Evolutionary conservation across 2,888 invertebrate species (phyloP).

Genomic region (Microctonus brassicae): DNA sequence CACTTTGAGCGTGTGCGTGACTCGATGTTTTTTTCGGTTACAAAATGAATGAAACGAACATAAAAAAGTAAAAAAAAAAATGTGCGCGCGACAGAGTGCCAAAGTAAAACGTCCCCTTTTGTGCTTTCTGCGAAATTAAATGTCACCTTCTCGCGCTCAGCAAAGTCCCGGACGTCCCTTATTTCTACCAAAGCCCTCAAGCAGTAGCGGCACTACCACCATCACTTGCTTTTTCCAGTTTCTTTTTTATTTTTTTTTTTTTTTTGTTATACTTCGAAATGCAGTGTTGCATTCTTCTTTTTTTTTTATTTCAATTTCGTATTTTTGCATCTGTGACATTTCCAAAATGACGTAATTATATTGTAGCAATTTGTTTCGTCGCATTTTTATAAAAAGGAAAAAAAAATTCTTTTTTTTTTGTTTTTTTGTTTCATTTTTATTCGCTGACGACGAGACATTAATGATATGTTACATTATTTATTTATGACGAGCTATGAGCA

Average conservation of each 20-base stretch:
- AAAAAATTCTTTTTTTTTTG: neutral
- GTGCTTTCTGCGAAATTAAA: slow-evolving; percentile 65
- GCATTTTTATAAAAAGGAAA: neutral
- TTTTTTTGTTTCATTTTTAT: slow-evolving; percentile 13
- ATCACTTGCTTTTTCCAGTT: slow-evolving; percentile 30
- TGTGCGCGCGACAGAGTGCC: slow-evolving; percentile 56
- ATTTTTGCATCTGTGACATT: slow-evolving; percentile 46
- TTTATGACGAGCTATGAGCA: too few relatives aligned
- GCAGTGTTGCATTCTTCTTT: neutral
- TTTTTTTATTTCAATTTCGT: slow-evolving; percentile 20
- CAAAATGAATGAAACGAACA: slow-evolving; percentile 30
- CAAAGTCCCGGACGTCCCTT: slow-evolving; percentile 36
- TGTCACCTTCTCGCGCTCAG: slow-evolving; percentile 49
- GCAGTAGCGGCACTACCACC: slow-evolving; percentile 20
- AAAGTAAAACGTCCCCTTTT: slow-evolving; percentile 58
- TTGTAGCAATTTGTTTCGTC: slow-evolving; percentile 18
- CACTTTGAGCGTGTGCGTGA: neutral
- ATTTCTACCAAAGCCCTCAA: slow-evolving; percentile 31
- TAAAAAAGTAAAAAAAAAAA: slow-evolving; percentile 25
- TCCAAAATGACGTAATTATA: slow-evolving; percentile 51
- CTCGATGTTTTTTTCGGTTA: slow-evolving; percentile 21
- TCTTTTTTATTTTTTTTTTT: slow-evolving; percentile 25
- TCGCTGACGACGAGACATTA: too few relatives aligned
- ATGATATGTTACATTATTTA: too few relatives aligned
- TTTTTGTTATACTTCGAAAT: slow-evolving; percentile 26